Base-by-base conservation (phyloP, 2,888 invertebrate genomes). In the Cataglyphis rosenhaueri region DNA sequence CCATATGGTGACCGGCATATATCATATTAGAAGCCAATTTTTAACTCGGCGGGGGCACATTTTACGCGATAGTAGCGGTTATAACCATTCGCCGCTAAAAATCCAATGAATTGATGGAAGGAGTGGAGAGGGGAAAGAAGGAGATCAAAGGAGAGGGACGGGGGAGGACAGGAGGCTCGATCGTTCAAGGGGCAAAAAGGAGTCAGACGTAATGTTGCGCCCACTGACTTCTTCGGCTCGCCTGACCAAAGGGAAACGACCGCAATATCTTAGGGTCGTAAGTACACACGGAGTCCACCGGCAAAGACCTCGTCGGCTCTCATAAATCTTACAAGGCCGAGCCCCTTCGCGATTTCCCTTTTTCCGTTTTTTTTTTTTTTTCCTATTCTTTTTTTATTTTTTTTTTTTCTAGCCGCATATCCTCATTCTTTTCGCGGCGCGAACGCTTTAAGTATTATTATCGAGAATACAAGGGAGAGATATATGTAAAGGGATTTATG, bases 21-120 rank as follows among this genome's bases (percentile, higher is more conserved):
- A 92, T 93, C 93, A 92, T 92, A 93, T 93, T 91, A 92, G 92
- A 90, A 92, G 91, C 90, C 93, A 91, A 93, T 93, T 93, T 93
- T 93, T 93, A 93, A 93, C 92, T 90, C 89, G 85, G 86, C 82
- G 86, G 88, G 89, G 87, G 90, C 89, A 91, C 92, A 91, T 91
- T 92, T 92, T 89, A 89, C 90, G 83, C 83, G 85, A 68, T 86
- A 87, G 87, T 83, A 84, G 85, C 86, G 84, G 89, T 89, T 91
- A 88, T 90, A 91, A 90, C 88, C 87, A 76, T 85, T 85, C 76
- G 74, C 84, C 71, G 87, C 89, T 88, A 89, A 90, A 90, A 89
- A 88, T 89, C 89, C 89, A 90, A 90, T 90, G 90, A 89, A 89
- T 89, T 88, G 89, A 90, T 89, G 87, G 86, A 75, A 52, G 57